A percentile compares a stretch with the other conserved stretches of the same genome.
Evolutionary conservation across 2,113 vertebrate genomes (phyloP).

Genomic region (Grammomys dolichurus): DNA sequence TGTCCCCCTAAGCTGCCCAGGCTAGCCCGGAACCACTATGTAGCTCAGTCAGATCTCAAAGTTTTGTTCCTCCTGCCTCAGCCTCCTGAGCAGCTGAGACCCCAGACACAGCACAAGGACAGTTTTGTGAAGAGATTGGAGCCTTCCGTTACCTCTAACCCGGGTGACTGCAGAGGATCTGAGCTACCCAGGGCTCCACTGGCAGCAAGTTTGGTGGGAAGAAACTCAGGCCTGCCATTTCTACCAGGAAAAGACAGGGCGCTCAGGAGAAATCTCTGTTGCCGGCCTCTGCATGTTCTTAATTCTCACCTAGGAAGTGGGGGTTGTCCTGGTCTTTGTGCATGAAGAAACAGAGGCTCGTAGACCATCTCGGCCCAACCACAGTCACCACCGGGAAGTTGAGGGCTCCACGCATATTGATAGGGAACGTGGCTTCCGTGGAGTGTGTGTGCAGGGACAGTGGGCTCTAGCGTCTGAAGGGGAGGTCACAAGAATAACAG

Average conservation of each 20-base stretch:
- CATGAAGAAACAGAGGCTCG: background rate
- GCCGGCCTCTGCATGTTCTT: rapidly evolving
- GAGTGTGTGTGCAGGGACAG: background rate
- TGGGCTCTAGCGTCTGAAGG: background rate
- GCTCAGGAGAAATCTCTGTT: rapidly evolving
- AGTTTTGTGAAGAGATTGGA: background rate
- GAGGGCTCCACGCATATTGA: background rate
- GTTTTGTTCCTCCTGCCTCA: background rate
- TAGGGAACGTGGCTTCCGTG: background rate
- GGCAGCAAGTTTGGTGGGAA: background rate
- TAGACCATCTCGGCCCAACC: background rate
- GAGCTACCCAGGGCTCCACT: background rate
- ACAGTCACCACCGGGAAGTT: background rate
- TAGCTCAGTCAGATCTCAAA: background rate
- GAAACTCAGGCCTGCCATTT: background rate
- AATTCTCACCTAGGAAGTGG: background rate
- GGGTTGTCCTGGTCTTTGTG: background rate
- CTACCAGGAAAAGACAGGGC: background rate
- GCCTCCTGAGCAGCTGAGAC: background rate
- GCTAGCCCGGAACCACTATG: background rate
- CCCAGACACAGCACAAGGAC: background rate
- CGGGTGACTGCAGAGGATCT: background rate
- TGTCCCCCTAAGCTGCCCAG: background rate
- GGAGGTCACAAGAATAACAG: background rate
- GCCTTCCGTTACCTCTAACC: background rate